These are phyloP conservation scores for Strix aluco DNA, from an alignment of 2,113 vertebrate species.

Conservation along the genomic window DNA sequence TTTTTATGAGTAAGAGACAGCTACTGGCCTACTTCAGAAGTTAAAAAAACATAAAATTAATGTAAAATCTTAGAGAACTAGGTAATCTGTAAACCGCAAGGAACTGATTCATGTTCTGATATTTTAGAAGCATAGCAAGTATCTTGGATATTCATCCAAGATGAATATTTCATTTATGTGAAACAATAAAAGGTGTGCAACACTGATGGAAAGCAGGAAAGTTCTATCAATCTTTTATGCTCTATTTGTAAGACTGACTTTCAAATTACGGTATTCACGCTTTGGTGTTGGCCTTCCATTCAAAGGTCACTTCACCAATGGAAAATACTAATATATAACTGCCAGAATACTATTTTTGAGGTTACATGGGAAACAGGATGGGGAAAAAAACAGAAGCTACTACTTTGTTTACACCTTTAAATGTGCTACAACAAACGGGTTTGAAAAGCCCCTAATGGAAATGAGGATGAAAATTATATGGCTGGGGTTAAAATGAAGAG, in stretches of 20 bases:
- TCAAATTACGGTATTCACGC: not conserved
- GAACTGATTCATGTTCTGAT: not conserved
- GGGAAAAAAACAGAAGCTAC: not conserved
- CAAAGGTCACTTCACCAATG: not conserved
- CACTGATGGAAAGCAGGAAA: not conserved
- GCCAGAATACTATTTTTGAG: not conserved
- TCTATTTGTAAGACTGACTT: not conserved
- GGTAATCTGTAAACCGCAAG: not conserved
- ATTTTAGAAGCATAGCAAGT: not conserved
- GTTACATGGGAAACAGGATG: not conserved
- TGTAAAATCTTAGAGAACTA: not conserved
- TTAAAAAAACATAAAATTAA: not conserved
- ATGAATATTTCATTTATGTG: not conserved
- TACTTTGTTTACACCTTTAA: not conserved
- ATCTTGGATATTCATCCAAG: not conserved
- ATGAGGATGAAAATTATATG: not conserved
- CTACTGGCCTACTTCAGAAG: not conserved
- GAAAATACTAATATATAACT: not conserved
- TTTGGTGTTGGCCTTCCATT: not conserved
- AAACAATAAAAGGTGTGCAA: not conserved
- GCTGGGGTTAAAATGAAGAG: not conserved
- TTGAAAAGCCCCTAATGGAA: not conserved
- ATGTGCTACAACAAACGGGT: not conserved
- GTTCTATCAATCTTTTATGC: not conserved
- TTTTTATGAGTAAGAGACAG: not conserved